A percentile compares a stretch with the other conserved stretches of the same genome.
phyloP scores from a whole-genome alignment of 2,797 vertebrate species.

The Diplodus sargus region DNA sequence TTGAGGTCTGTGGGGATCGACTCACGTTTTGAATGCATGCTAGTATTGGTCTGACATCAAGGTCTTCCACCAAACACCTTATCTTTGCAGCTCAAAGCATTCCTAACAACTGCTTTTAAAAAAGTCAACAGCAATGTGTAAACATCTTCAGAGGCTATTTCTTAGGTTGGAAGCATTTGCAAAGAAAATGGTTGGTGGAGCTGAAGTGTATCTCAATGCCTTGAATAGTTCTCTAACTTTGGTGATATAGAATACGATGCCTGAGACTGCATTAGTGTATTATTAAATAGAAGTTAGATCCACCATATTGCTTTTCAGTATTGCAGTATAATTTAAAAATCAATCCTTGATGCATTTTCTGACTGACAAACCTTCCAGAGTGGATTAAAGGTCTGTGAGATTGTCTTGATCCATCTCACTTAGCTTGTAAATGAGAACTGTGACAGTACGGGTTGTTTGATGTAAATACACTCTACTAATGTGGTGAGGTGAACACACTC shows the following conservation, averaged over 20 bases:
- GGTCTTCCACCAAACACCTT: not conserved
- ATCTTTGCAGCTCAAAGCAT: not conserved
- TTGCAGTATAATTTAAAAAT: slow-evolving; percentile 40
- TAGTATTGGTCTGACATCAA: not conserved
- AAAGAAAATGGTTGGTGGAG: not conserved
- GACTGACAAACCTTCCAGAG: slow-evolving; percentile 6
- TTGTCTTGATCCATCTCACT: slow-evolving; percentile 45
- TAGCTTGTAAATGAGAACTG: slow-evolving; percentile 31
- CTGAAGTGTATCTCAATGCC: not conserved
- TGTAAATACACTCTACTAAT: slow-evolving; percentile 39
- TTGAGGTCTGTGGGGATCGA: too few species aligned
- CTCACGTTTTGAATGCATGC: not conserved
- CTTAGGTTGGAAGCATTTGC: not conserved
- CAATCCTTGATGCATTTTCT: slow-evolving; percentile 15
- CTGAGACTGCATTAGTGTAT: not conserved
- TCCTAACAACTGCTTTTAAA: not conserved
- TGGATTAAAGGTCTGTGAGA: slow-evolving; percentile 21
- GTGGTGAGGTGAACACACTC: slow-evolving; percentile 28
- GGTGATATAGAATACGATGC: not conserved
- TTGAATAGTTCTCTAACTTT: not conserved
- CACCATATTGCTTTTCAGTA: slow-evolving; percentile 7
- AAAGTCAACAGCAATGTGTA: not conserved
- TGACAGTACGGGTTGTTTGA: slow-evolving; percentile 29
- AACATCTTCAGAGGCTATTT: too few species aligned
- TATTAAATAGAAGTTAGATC: not conserved